phyloP scores from a whole-genome alignment of 1,140 invertebrate genomes.

The Diorhabda sublineata region DNA sequence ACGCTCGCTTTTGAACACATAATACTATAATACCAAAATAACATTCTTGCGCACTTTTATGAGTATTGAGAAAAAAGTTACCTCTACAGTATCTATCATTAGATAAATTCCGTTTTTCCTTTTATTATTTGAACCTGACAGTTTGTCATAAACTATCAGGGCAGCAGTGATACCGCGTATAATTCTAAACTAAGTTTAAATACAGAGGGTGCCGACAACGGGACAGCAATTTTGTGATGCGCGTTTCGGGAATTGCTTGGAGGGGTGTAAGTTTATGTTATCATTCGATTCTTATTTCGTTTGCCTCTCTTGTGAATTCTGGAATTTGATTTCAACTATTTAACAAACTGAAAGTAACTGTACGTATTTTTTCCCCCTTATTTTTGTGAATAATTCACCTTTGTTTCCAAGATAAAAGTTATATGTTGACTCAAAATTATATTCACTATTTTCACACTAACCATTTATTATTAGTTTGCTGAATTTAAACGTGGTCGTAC shows the following conservation, averaged over 20 bases:
- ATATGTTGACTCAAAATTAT: too few relatives aligned
- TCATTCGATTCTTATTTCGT: slow-evolving; percentile 27
- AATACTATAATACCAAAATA: too few relatives aligned
- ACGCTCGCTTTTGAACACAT: too few relatives aligned
- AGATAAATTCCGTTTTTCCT: too few relatives aligned
- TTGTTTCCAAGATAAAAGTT: too few relatives aligned
- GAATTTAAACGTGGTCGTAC: too few relatives aligned
- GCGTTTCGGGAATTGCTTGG: slow-evolving; percentile 29
- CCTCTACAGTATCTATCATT: too few relatives aligned
- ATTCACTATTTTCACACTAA: too few relatives aligned
- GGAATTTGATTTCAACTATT: not conserved
- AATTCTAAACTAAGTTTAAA: slow-evolving; percentile 37
- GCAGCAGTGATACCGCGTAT: slow-evolving; percentile 32
- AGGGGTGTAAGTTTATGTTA: slow-evolving; percentile 38
- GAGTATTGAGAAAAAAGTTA: too few relatives aligned
- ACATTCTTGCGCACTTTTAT: too few relatives aligned
- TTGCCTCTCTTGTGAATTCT: not conserved
- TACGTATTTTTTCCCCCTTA: not conserved
- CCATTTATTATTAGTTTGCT: too few relatives aligned
- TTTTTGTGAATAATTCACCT: not conserved
- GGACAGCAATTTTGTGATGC: slow-evolving; percentile 31
- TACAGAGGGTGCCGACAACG: slow-evolving; percentile 30
- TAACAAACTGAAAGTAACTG: slow-evolving; percentile 2
- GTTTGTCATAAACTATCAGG: slow-evolving; percentile 13
- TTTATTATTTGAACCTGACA: not conserved